phyloP scores from a whole-genome alignment of 2,113 vertebrate species.

The Spilogale gracilis region DNA sequence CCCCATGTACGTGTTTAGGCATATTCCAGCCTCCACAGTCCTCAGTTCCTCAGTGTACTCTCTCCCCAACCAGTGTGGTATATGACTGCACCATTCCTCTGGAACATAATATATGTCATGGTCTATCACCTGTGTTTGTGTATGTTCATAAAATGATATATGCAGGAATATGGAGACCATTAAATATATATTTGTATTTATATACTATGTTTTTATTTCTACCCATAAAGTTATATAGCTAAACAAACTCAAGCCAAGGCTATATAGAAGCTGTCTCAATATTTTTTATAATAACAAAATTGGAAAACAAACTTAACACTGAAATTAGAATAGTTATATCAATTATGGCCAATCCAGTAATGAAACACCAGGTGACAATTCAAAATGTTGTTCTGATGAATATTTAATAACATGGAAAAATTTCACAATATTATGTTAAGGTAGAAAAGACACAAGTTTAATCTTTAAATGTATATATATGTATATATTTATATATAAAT shows the following conservation, averaged over 20 bases:
- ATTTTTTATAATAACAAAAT: not conserved
- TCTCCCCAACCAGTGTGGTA: not conserved
- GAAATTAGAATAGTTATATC: not conserved
- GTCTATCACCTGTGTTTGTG: not conserved
- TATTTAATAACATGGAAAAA: not conserved
- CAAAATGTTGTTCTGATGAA: not conserved
- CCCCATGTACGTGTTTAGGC: rapidly evolving
- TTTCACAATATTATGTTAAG: not conserved
- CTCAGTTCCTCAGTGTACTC: not conserved
- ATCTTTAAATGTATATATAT: not conserved
- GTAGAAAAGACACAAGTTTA: not conserved
- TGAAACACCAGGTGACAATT: not conserved
- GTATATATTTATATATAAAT: not conserved
- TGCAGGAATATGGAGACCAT: not conserved
- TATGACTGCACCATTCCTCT: not conserved
- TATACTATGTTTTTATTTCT: not conserved
- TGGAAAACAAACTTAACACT: not conserved
- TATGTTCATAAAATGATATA: not conserved
- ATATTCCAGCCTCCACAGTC: not conserved
- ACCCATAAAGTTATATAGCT: not conserved
- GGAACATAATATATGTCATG: not conserved
- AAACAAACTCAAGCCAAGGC: not conserved
- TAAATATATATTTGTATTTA: not conserved
- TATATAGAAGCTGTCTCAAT: not conserved
- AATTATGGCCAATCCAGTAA: not conserved